A percentile compares a stretch with the other conserved stretches of the same genome.
phyloP scores from a whole-genome alignment of 2,113 vertebrate genomes.

The Stigmatopora argus region DNA sequence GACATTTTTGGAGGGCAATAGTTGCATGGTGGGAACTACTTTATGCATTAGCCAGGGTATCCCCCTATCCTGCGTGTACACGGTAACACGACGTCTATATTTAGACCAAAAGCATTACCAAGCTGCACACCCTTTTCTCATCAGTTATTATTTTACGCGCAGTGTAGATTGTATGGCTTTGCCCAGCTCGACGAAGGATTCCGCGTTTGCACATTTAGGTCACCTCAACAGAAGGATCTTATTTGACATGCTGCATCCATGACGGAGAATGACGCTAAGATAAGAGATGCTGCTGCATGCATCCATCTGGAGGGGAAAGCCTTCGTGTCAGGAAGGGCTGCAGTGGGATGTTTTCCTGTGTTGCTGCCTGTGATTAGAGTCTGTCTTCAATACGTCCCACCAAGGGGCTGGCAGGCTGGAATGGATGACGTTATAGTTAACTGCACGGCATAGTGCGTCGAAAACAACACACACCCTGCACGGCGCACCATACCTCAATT shows the following conservation, averaged over 20 bases:
- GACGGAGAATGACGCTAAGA: slow-evolving; percentile 7
- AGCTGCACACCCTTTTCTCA: slow-evolving; percentile 17
- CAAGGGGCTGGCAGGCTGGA: slow-evolving; percentile 40
- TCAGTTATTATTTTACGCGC: slow-evolving; percentile 22
- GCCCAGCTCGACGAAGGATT: slow-evolving; percentile 22
- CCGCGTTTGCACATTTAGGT: slow-evolving; percentile 49
- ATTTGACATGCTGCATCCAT: slow-evolving; percentile 11
- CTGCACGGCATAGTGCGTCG: slow-evolving; percentile 14
- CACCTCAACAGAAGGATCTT: slow-evolving; percentile 12
- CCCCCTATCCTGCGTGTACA: slow-evolving; percentile 41
- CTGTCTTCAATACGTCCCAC: slow-evolving; percentile 54
- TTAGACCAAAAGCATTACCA: slow-evolving; percentile 53
- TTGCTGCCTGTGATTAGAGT: slow-evolving; percentile 59
- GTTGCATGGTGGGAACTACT: not conserved
- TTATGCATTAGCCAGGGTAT: slow-evolving; percentile 39
- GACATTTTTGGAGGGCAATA: not conserved
- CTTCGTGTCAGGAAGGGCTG: slow-evolving; percentile 45
- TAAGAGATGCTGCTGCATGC: slow-evolving; percentile 16
- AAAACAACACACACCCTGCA: not conserved
- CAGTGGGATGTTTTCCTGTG: slow-evolving; percentile 57
- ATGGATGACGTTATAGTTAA: slow-evolving; percentile 63
- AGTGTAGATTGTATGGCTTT: slow-evolving; percentile 3
- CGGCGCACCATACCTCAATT: not conserved
- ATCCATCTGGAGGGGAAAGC: slow-evolving; percentile 28
- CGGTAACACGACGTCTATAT: slow-evolving; percentile 58